These are phyloP conservation scores for Parascotia fuliginaria DNA, from an alignment of 2,888 invertebrate genomes.

Conservation along the genomic window DNA sequence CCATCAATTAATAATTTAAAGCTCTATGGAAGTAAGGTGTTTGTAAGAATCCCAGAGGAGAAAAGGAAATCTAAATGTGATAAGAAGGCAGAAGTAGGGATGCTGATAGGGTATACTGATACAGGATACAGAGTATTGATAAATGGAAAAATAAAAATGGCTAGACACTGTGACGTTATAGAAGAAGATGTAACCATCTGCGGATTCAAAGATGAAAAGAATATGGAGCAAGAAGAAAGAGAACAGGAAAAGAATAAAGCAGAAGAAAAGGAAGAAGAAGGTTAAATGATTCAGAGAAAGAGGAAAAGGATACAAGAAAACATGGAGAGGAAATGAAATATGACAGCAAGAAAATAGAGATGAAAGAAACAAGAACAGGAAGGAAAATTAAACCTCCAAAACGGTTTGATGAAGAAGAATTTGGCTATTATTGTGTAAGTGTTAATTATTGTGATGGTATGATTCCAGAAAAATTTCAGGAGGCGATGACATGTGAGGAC, in stretches of 20 bases:
- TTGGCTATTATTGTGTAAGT: neutral
- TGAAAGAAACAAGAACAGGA: neutral
- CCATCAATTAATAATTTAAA: slow-evolving; percentile 37
- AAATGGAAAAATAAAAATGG: neutral
- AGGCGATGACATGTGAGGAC: slow-evolving; percentile 4
- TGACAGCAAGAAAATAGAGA: neutral
- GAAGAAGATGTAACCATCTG: neutral
- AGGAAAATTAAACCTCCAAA: neutral
- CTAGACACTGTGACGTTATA: slow-evolving; percentile 5
- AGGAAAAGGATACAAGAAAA: neutral
- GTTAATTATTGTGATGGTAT: neutral
- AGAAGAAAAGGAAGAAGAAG: neutral
- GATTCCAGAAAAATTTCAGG: slow-evolving; percentile 1
- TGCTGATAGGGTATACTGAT: slow-evolving; percentile 7
- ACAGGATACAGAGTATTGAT: slow-evolving; percentile 3
- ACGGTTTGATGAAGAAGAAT: neutral
- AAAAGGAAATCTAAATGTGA: slow-evolving; percentile 4
- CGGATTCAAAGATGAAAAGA: neutral
- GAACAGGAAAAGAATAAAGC: neutral
- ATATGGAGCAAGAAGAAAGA: too few relatives aligned
- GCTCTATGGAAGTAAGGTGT: slow-evolving; percentile 40
- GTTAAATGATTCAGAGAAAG: neutral
- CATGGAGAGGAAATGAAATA: neutral
- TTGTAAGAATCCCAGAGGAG: slow-evolving; percentile 3
- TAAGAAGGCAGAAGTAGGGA: slow-evolving; percentile 1